phyloP scores from a whole-genome alignment of 2,113 vertebrate genomes.

The Tympanuchus pallidicinctus region DNA sequence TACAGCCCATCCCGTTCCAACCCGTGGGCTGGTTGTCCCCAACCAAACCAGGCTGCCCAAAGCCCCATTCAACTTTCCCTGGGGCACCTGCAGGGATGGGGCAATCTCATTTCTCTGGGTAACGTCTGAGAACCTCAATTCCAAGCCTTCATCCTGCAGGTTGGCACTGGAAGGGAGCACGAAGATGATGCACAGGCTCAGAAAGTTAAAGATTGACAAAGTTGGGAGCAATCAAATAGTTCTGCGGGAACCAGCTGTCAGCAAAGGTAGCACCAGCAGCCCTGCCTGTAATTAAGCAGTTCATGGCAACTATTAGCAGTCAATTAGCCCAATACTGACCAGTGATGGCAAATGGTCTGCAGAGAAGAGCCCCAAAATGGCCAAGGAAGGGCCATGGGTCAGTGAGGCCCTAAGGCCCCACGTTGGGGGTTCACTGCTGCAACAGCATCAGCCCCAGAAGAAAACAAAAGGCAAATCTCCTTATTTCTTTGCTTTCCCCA shows the following conservation, averaged over 20 bases:
- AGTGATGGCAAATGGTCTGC: not conserved
- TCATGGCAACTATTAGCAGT: rapidly evolving
- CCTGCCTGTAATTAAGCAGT: not conserved
- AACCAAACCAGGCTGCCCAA: no score
- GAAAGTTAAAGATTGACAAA: not conserved
- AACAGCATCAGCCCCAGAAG: not conserved
- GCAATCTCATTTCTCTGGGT: not conserved
- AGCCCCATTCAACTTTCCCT: no score
- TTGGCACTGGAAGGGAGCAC: not conserved
- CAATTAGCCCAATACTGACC: not conserved
- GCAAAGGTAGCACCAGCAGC: not conserved
- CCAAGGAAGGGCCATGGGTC: rapidly evolving
- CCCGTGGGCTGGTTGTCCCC: no score
- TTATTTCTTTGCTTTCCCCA: not conserved
- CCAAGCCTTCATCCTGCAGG: rapidly evolving
- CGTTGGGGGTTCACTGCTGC: not conserved
- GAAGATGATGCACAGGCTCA: not conserved
- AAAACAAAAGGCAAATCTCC: not conserved
- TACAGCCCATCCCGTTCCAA: no score
- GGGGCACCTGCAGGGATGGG: no score
- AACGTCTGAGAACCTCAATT: rapidly evolving
- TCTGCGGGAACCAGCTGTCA: not conserved
- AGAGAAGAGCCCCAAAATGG: not conserved
- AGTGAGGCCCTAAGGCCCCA: rapidly evolving
- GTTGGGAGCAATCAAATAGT: rapidly evolving